Conservation (phyloP, 1,140 invertebrate species). For the Drosophila tsacasi region DNA sequence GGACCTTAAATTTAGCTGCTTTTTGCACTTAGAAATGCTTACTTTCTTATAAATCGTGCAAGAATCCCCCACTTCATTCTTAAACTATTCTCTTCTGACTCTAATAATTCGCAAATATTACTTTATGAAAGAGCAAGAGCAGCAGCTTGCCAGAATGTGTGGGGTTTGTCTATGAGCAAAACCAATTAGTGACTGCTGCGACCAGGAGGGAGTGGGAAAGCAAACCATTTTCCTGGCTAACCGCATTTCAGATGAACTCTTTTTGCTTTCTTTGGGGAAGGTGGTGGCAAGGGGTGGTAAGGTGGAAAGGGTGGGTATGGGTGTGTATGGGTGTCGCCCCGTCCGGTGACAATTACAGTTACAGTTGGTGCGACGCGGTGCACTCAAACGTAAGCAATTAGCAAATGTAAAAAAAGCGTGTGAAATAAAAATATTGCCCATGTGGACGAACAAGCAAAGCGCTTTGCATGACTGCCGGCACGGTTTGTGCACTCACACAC, state of each 20-base stretch:
- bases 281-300: background rate
- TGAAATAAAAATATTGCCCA: conserved; percentile 52
- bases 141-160: background rate
- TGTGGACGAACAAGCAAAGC: conserved; percentile 16
- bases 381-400: conserved; percentile 64
- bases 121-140: background rate
- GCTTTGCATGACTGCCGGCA: conserved; percentile 16
- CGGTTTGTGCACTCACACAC: conserved; percentile 7
- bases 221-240: conserved; percentile 17
- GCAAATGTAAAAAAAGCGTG: conserved; percentile 72
- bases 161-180: background rate
- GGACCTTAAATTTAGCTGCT: no score
- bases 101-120: conserved; percentile 13
- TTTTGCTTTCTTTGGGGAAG: background rate
- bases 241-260: conserved; percentile 13
- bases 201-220: conserved; percentile 3
- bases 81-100: background rate
- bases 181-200: conserved; percentile 19
- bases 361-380: conserved; percentile 11
- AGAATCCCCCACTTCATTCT: background rate
- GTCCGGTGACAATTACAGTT: conserved; percentile 24
- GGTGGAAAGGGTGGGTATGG: background rate
- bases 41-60: background rate
- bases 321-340: background rate
- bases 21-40: background rate